Conservation (phyloP, 2,888 invertebrate species). For the Myopa tessellatipennis region DNA sequence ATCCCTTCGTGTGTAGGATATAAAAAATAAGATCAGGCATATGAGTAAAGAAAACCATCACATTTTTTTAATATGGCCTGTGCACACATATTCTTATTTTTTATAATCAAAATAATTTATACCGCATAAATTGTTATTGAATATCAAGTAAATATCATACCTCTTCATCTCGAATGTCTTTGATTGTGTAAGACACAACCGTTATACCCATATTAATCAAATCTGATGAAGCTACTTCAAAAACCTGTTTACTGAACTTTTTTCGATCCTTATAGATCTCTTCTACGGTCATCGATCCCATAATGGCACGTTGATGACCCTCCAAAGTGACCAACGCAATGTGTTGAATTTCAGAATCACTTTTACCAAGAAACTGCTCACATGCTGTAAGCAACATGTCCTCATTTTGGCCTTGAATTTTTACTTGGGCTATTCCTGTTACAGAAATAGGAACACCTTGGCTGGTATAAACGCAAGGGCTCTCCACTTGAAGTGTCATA, state of each 20-base stretch:
- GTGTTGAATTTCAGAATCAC: slow-evolving; percentile 87
- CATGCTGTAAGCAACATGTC: slow-evolving; percentile 85
- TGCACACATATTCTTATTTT: background rate
- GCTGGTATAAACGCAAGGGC: slow-evolving; percentile 94
- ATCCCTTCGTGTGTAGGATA: too few relatives aligned
- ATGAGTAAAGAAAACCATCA: too few relatives aligned
- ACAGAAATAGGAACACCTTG: slow-evolving; percentile 98
- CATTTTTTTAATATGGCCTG: too few relatives aligned
- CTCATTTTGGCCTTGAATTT: slow-evolving; percentile 80
- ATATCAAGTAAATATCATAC: slow-evolving; percentile 70
- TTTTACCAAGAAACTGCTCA: slow-evolving; percentile 92
- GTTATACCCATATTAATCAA: slow-evolving; percentile 97
- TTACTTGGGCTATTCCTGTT: slow-evolving; percentile 96
- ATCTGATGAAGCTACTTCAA: slow-evolving; percentile 94
- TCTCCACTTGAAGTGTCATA: slow-evolving; percentile 96
- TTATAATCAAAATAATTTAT: background rate
- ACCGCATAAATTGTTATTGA: background rate
- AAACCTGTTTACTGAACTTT: slow-evolving; percentile 94
- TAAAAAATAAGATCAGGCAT: too few relatives aligned
- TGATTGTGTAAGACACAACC: slow-evolving; percentile 93
- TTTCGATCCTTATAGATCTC: slow-evolving; percentile 96
- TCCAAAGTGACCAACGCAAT: slow-evolving; percentile 92
- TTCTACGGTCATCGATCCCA: slow-evolving; percentile 97
- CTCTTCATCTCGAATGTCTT: slow-evolving; percentile 95
- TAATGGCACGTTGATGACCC: slow-evolving; percentile 94